A percentile compares a stretch with the other conserved stretches of the same genome.
These are phyloP conservation scores for Centruroides sculpturatus DNA, from an alignment of 1,140 invertebrate genomes.

Conservation along the genomic window DNA sequence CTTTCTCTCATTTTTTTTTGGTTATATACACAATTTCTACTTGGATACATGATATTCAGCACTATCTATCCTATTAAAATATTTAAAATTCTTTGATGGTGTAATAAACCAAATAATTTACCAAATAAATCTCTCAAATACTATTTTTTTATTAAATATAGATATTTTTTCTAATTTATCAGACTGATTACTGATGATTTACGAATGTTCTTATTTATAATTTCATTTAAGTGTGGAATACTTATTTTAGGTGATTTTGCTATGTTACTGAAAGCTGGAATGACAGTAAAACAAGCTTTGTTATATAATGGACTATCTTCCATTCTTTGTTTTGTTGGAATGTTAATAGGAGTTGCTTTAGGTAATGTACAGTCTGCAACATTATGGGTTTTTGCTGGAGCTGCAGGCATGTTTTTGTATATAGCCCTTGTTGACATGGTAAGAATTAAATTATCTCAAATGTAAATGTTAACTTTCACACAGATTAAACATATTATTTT, in stretches of 20 bases:
- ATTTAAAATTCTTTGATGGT: no score
- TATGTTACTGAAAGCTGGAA: conserved; percentile 79
- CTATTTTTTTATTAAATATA: no score
- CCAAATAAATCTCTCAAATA: no score
- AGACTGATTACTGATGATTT: no score
- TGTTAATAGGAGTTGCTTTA: conserved; percentile 62
- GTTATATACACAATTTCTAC: no score
- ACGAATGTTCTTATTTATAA: no score
- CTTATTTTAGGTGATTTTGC: conserved; percentile 66
- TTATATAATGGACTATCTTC: conserved; percentile 81
- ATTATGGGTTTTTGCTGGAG: conserved; percentile 74
- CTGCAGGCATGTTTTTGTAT: conserved; percentile 87
- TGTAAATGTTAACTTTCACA: not conserved
- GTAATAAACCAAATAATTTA: no score
- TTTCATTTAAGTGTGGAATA: no score
- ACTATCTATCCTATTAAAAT: no score
- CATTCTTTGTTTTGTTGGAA: conserved; percentile 68
- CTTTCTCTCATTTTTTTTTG: no score
- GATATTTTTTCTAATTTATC: no score
- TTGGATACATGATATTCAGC: no score
- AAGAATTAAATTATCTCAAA: not conserved
- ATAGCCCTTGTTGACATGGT: conserved; percentile 93
- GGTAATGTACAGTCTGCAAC: conserved; percentile 60
- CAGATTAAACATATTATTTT: not conserved
- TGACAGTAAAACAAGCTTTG: conserved; percentile 65